phyloP scores from a whole-genome alignment of 2,888 invertebrate species.

The Parascotia fuliginaria region DNA sequence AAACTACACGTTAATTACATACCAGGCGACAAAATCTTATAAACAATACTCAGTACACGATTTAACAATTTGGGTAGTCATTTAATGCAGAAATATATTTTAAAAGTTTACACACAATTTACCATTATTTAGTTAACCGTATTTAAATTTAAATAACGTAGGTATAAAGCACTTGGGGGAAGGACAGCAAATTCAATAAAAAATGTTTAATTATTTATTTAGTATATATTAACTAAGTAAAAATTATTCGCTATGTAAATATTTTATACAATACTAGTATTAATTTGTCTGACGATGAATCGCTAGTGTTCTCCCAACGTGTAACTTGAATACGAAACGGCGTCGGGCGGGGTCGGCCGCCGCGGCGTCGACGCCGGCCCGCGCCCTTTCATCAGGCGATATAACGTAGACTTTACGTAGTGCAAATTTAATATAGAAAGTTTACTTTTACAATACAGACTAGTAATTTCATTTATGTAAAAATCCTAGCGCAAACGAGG shows the following conservation, averaged over 20 bases:
- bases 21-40: slow-evolving; percentile 77
- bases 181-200: slow-evolving; percentile 87
- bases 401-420: slow-evolving; percentile 76
- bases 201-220: slow-evolving; percentile 84
- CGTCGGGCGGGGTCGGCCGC: slow-evolving; percentile 43
- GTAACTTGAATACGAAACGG: slow-evolving; percentile 74
- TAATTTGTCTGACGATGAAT: slow-evolving; percentile 82
- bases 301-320: slow-evolving; percentile 80
- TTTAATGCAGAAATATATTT: slow-evolving; percentile 80
- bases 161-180: slow-evolving; percentile 87
- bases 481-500: slow-evolving; percentile 84
- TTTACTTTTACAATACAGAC: slow-evolving; percentile 82
- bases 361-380: slow-evolving; percentile 80
- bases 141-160: slow-evolving; percentile 85
- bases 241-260: slow-evolving; percentile 85
- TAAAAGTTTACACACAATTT: slow-evolving; percentile 81
- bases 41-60: slow-evolving; percentile 73
- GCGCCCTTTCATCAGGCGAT: slow-evolving; percentile 65
- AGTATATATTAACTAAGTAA: slow-evolving; percentile 84
- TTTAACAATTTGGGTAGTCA: slow-evolving; percentile 80
- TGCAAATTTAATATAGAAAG: slow-evolving; percentile 84
- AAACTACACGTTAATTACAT: slow-evolving; percentile 30
- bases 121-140: slow-evolving; percentile 82
- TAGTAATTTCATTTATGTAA: slow-evolving; percentile 84
- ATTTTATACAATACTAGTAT: slow-evolving; percentile 85